Percentiles rank a stretch among this genome's conserved stretches.
Conservation (phyloP, 2,797 vertebrate genomes). For the Megaceryle alcyon region DNA sequence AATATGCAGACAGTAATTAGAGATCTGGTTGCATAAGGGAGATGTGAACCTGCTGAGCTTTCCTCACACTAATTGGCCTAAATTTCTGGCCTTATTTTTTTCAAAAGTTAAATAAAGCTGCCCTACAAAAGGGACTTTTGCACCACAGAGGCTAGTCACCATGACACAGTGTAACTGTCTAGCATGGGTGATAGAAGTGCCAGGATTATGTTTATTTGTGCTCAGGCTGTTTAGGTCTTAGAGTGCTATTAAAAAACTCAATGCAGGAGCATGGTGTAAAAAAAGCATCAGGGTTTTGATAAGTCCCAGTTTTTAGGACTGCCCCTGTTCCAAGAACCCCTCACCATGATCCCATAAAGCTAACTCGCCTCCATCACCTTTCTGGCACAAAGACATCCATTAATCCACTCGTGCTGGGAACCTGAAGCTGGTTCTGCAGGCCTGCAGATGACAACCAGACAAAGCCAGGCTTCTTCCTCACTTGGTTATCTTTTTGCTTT, state of each 20-base stretch:
- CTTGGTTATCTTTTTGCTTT: neutral
- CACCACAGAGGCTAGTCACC: neutral
- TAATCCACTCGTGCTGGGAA: neutral
- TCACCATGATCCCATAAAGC: neutral
- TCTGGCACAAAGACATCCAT: neutral
- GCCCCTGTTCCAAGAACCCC: neutral
- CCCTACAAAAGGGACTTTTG: conserved; percentile 13
- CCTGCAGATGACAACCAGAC: neutral
- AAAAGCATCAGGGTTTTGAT: neutral
- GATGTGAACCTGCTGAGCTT: conserved; percentile 45
- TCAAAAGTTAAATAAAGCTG: conserved; percentile 45
- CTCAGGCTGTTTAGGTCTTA: neutral
- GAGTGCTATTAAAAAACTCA: neutral
- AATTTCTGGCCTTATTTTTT: conserved; percentile 59
- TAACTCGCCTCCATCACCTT: neutral
- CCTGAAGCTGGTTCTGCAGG: neutral
- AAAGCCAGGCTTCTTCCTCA: neutral
- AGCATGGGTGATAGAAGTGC: neutral
- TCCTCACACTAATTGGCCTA: conserved; percentile 41
- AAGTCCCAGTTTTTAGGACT: neutral
- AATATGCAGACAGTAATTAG: conserved; percentile 53
- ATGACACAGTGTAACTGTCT: neutral
- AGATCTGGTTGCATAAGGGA: conserved; percentile 33
- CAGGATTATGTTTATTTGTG: neutral
- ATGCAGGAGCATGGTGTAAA: neutral